A percentile compares a stretch with the other conserved stretches of the same genome.
Evolutionary conservation across 2,797 vertebrate species (phyloP).

Genomic region (Pseudochaenichthys georgianus): DNA sequence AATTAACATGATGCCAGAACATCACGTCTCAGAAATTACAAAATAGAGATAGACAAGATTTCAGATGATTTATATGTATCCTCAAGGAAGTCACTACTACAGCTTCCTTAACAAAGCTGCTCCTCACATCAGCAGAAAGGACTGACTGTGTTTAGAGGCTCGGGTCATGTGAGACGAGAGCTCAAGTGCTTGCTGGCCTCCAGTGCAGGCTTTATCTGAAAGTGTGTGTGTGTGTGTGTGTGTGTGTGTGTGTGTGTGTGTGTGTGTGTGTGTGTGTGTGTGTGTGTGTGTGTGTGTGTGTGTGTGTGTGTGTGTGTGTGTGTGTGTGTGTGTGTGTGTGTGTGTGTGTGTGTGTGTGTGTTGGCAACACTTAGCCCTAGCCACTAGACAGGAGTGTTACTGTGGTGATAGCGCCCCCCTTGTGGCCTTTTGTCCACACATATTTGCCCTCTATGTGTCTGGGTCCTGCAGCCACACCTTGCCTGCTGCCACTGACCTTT

Average conservation of each 20-base stretch:
- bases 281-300: slow-evolving; percentile 21
- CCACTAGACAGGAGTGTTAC: slow-evolving; percentile 31
- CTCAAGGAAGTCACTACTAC: neutral
- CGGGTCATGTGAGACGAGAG: slow-evolving; percentile 46
- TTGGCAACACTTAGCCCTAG: slow-evolving; percentile 10
- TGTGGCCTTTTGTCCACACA: slow-evolving; percentile 52
- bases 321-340: slow-evolving; percentile 17
- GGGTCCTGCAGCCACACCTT: slow-evolving; percentile 37
- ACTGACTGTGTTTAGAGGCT: slow-evolving; percentile 12
- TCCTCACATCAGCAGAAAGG: neutral
- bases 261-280: slow-evolving; percentile 26
- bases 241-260: no score
- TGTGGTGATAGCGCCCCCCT: slow-evolving; percentile 42
- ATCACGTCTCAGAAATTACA: neutral
- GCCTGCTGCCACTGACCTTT: slow-evolving; percentile 25
- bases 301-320: slow-evolving; percentile 19
- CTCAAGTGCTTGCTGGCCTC: slow-evolving; percentile 27
- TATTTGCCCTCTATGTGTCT: slow-evolving; percentile 52
- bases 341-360: slow-evolving; percentile 12
- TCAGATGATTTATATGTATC: neutral
- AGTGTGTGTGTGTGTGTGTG: slow-evolving; percentile 22
- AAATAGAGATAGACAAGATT: no score
- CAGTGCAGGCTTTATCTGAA: slow-evolving; percentile 41
- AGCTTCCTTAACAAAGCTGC: neutral
- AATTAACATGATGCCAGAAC: neutral